Evolutionary conservation across 1,140 invertebrate genomes (phyloP).

Genomic region (Aphis gossypii): DNA sequence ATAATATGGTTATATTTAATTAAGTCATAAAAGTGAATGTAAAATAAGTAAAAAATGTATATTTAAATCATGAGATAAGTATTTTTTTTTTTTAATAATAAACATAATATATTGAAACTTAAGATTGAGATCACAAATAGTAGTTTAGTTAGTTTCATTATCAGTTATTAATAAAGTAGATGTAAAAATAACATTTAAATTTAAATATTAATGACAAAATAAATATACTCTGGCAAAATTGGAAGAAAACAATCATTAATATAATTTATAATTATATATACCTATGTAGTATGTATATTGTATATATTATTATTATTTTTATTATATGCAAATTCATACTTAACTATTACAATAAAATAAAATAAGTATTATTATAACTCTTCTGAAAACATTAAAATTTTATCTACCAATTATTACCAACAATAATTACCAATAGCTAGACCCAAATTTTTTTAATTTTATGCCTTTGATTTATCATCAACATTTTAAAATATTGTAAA

Average conservation of each 20-base stretch:
- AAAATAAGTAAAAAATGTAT: conserved; percentile 22
- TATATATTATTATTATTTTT: conserved; percentile 1
- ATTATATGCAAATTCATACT: neutral
- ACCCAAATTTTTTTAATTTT: neutral
- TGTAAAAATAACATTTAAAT: conserved; percentile 49
- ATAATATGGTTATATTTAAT: conserved; percentile 23
- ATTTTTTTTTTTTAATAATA: neutral
- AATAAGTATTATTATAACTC: conserved; percentile 10
- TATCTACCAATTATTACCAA: conserved; percentile 35
- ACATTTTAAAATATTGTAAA: conserved; percentile 19
- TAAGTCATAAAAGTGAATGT: neutral
- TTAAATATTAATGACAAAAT: conserved; percentile 50
- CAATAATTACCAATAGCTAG: conserved; percentile 36
- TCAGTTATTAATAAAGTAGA: conserved; percentile 8
- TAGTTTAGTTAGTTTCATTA: conserved; percentile 38
- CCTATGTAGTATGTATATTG: neutral
- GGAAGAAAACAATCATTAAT: conserved; percentile 24
- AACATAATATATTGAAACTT: conserved; percentile 33
- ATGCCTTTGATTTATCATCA: neutral
- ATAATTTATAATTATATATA: neutral
- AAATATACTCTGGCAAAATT: conserved; percentile 38
- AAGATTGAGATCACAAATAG: conserved; percentile 45
- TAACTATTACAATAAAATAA: conserved; percentile 29
- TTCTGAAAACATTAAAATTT: conserved; percentile 7
- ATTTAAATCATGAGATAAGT: conserved; percentile 13